phyloP scores from a whole-genome alignment of 2,797 vertebrate species.

The Tauraco hartlaubi region DNA sequence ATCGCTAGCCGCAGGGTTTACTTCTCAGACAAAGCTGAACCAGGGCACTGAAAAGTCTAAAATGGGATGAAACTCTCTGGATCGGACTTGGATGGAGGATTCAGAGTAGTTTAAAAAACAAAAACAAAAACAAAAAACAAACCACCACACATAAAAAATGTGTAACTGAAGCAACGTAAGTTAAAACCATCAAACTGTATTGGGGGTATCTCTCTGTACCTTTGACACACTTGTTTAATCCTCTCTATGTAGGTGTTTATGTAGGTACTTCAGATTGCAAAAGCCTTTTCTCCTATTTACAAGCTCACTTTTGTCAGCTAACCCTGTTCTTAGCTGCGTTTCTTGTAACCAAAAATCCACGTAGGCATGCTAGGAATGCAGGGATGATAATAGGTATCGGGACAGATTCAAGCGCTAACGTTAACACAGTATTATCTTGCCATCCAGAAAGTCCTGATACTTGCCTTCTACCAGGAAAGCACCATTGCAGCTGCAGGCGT shows the following conservation, averaged over 20 bases:
- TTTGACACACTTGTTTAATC: slow-evolving; percentile 69
- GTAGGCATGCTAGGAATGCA: slow-evolving; percentile 64
- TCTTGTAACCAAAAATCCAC: slow-evolving; percentile 80
- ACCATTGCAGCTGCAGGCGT: slow-evolving; percentile 17
- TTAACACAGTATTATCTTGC: slow-evolving; percentile 24
- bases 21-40: slow-evolving; percentile 55
- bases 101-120: slow-evolving; percentile 25
- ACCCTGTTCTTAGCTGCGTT: slow-evolving; percentile 70
- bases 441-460: slow-evolving; percentile 34
- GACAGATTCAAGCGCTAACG: slow-evolving; percentile 50
- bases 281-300: slow-evolving; percentile 73
- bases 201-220: slow-evolving; percentile 72
- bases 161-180: slow-evolving; percentile 65
- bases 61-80: slow-evolving; percentile 51
- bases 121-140: neutral
- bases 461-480: slow-evolving; percentile 52
- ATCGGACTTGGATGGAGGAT: slow-evolving; percentile 53
- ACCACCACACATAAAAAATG: neutral
- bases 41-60: slow-evolving; percentile 53
- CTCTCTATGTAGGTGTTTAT: slow-evolving; percentile 72
- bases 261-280: slow-evolving; percentile 72
- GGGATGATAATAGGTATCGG: slow-evolving; percentile 26
- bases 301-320: slow-evolving; percentile 68
- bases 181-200: slow-evolving; percentile 64
- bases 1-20: slow-evolving; percentile 58